These are phyloP conservation scores for Drosophila acutilabella DNA, from an alignment of 2,888 invertebrate species.

Conservation along the genomic window DNA sequence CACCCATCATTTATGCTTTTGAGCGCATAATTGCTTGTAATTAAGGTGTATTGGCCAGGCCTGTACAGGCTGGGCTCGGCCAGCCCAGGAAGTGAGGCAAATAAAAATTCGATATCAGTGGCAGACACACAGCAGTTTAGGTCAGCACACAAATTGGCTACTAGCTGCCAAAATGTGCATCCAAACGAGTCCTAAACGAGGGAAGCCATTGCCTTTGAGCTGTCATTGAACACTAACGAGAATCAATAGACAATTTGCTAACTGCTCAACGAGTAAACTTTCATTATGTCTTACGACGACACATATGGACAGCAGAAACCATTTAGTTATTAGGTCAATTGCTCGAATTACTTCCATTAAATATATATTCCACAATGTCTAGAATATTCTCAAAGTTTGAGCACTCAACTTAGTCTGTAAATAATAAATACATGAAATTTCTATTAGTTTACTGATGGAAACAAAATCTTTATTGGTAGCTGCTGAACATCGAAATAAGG, in stretches of 20 bases:
- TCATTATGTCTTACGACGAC: constrained; percentile 21
- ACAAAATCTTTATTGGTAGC: too few relatives aligned
- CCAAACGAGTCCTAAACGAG: constrained; percentile 22
- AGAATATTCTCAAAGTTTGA: too few relatives aligned
- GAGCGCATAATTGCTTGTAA: constrained; percentile 80
- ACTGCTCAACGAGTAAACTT: constrained; percentile 38
- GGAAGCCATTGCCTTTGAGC: constrained; percentile 64
- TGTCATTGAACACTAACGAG: constrained; percentile 58
- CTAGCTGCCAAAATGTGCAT: constrained; percentile 46
- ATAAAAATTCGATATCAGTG: constrained; percentile 70
- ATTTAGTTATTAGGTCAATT: constrained; percentile 15
- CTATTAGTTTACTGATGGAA: too few relatives aligned
- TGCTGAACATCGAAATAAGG: too few relatives aligned
- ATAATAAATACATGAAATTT: too few relatives aligned
- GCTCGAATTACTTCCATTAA: constrained; percentile 2
- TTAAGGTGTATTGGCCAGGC: constrained; percentile 72
- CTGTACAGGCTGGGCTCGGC: too few relatives aligned
- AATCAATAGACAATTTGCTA: constrained; percentile 61
- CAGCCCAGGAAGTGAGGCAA: constrained; percentile 36
- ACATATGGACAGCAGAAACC: neutral
- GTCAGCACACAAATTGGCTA: constrained; percentile 55
- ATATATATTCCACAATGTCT: neutral
- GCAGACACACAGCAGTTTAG: constrained; percentile 23
- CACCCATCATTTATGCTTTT: constrained; percentile 76
- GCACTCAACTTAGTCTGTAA: too few relatives aligned